Conservation (phyloP, 2,888 invertebrate genomes). For the Papilio protenor region DNA sequence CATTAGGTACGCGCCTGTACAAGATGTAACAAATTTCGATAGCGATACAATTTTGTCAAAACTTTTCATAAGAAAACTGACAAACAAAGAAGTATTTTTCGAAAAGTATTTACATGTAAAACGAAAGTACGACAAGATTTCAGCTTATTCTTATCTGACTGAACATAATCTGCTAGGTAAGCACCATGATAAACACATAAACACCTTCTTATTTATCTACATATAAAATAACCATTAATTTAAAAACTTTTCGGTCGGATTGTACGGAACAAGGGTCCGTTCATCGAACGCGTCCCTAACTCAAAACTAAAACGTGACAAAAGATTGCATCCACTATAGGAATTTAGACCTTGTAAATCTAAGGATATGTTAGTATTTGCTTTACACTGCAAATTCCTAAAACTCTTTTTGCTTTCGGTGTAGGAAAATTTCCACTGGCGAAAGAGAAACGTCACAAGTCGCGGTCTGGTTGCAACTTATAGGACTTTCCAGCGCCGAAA, state of each 20-base stretch:
- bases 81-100: not conserved
- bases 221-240: conserved; percentile 48
- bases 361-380: conserved; percentile 60
- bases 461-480: conserved; percentile 60
- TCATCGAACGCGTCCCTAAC: conserved; percentile 72
- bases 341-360: conserved; percentile 41
- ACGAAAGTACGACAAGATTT: not conserved
- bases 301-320: conserved; percentile 65
- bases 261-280: conserved; percentile 78
- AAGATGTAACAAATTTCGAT: not conserved
- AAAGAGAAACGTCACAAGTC: conserved; percentile 69
- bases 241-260: conserved; percentile 69
- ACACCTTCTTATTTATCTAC: conserved; percentile 39
- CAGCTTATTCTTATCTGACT: conserved; percentile 13
- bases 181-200: conserved; percentile 32
- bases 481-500: conserved; percentile 67
- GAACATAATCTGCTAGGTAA: conserved; percentile 21
- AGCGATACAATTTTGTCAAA: not conserved
- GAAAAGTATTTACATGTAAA: not conserved
- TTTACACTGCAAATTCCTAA: conserved; percentile 55
- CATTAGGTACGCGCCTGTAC: not conserved
- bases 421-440: conserved; percentile 58
- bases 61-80: not conserved
- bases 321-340: conserved; percentile 51
- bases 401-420: conserved; percentile 54